phyloP scores from a whole-genome alignment of 2,113 vertebrate species.

The Equus quagga region DNA sequence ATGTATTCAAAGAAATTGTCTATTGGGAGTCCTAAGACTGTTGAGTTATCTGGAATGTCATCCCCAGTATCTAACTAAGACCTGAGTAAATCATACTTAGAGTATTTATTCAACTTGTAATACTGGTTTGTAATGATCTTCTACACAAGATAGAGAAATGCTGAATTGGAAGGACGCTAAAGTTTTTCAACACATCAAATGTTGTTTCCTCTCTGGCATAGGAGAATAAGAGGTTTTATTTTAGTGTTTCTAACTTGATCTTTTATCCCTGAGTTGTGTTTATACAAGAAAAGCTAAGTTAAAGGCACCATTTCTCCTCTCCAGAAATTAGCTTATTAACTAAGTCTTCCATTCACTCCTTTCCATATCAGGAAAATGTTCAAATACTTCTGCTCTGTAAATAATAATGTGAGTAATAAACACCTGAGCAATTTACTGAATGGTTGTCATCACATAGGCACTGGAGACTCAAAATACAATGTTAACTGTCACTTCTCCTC shows the following conservation, averaged over 20 bases:
- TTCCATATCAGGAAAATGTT: not conserved
- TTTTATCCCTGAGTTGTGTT: slow-evolving; percentile 18
- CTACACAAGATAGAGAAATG: not conserved
- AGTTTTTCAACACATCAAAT: not conserved
- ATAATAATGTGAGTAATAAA: not conserved
- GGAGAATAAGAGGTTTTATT: not conserved
- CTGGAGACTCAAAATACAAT: not conserved
- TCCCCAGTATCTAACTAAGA: not conserved
- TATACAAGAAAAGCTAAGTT: not conserved
- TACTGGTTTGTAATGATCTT: slow-evolving; percentile 29
- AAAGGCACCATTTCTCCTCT: not conserved
- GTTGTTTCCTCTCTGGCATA: not conserved
- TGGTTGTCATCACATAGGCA: not conserved
- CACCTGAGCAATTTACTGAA: not conserved
- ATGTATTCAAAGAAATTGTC: slow-evolving; percentile 16
- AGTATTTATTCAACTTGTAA: slow-evolving; percentile 2
- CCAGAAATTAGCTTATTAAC: not conserved
- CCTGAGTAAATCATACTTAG: not conserved
- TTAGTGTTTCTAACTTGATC: slow-evolving; percentile 6
- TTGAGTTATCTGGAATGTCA: not conserved
- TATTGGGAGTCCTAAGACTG: not conserved
- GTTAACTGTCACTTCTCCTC: not conserved
- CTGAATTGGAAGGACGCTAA: slow-evolving; percentile 7
- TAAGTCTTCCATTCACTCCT: not conserved
- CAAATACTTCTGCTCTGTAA: not conserved